Percentiles rank a stretch among this genome's conserved stretches.
Evolutionary conservation across 2,797 vertebrate species (phyloP).

Genomic region (Holocentrus rufus): DNA sequence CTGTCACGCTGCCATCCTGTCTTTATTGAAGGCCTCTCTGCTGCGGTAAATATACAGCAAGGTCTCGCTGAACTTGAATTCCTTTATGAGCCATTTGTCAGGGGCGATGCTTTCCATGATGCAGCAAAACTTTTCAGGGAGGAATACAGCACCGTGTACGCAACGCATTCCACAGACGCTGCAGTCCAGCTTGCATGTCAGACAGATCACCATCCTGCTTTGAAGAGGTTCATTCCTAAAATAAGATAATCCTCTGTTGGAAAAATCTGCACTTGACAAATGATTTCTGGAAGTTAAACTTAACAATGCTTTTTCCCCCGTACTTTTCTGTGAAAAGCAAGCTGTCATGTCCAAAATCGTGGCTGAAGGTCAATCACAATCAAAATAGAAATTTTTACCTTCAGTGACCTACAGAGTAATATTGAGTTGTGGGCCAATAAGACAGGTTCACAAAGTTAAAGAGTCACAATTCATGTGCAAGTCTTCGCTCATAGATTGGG

Average conservation of each 20-base stretch:
- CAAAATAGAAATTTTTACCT: too few species aligned
- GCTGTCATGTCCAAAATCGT: too few species aligned
- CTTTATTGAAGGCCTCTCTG: conserved; percentile 42
- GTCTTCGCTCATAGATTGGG: too few species aligned
- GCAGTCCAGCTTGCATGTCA: neutral
- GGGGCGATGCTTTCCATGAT: conserved; percentile 56
- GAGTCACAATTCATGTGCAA: too few species aligned
- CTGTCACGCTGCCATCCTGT: conserved; percentile 20
- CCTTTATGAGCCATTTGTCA: conserved; percentile 8
- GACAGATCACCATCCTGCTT: neutral
- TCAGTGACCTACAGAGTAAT: too few species aligned
- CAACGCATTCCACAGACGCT: neutral
- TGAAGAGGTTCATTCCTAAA: neutral
- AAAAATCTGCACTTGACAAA: too few species aligned
- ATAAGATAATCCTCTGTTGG: neutral
- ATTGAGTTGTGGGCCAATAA: too few species aligned
- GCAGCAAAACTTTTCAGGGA: conserved; percentile 37
- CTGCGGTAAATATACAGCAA: conserved; percentile 56
- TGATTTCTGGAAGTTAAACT: too few species aligned
- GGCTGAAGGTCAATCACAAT: too few species aligned
- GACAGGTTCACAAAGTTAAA: too few species aligned
- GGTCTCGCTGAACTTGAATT: conserved; percentile 30
- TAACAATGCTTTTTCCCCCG: too few species aligned
- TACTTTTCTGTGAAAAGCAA: too few species aligned
- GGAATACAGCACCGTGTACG: neutral